Base-by-base conservation (phyloP, 2,113 vertebrate species). In the Larimichthys polyactis region DNA sequence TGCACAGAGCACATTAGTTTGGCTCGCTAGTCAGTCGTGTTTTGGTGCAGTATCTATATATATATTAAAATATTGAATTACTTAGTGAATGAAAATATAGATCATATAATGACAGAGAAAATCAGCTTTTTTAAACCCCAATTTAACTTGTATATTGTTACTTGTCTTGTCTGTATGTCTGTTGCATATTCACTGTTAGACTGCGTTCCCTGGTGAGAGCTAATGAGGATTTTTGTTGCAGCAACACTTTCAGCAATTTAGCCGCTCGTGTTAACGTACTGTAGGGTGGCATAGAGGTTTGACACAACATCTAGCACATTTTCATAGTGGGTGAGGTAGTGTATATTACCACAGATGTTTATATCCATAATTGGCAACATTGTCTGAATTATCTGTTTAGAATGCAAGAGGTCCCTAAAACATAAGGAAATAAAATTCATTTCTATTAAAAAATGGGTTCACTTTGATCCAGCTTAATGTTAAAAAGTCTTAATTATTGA, bases 201-300 rank as follows among this genome's bases (percentile, higher is more conserved):
- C 54, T 57, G 0, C 19, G 32, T 22, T 79, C 32, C 55, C 29
- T 32, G 32, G 29, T 69, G 27, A 58, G n/a, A 77, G 55, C 12
- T 77, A 62, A 73, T 73, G 63, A 68, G 68, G 24, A 59, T 40
- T 69, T 81, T 32, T 75, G 12, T 74, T 54, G 54, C 24, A 49
- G 32, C 19, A 8, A 71, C 20, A 60, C 54, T 60, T 27, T 43
- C 44, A n/a, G 60, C 24, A 58, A 32, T 44, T 24, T 22, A 65
- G 55, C 48, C 46, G 44, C 4, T 75, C 22, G 40, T 75, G 32
- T 66, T 51, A 66, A 68, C 55, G 2, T 7, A 15, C 55, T 27
- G 29, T 40, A 17, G 22, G 36, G 14, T 60, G 69, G 17, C 12
- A 29, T 70, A 14, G 49, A 81, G 68, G 48, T 29, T 32, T 17